A percentile compares a stretch with the other conserved stretches of the same genome.
These are phyloP conservation scores for Sinocyclocheilus anophthalmus DNA, from an alignment of 2,113 vertebrate genomes.

Conservation along the genomic window DNA sequence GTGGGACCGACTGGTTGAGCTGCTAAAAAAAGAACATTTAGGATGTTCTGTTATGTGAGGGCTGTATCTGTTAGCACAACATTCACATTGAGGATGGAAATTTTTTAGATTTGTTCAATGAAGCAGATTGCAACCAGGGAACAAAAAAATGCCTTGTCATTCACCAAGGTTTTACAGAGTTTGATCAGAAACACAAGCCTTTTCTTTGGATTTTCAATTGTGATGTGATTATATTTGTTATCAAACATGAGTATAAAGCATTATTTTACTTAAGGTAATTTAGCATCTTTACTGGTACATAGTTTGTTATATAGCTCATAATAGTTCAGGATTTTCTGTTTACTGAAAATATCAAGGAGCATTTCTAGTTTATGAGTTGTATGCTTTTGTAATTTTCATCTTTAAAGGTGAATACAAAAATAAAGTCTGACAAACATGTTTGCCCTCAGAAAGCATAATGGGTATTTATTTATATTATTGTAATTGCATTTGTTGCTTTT, in stretches of 20 bases:
- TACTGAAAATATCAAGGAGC: not conserved
- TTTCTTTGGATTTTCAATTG: not conserved
- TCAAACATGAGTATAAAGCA: not conserved
- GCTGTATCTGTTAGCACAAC: no score
- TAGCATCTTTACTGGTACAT: not conserved
- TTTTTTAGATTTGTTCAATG: no score
- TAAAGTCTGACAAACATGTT: constrained; percentile 5
- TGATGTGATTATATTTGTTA: not conserved
- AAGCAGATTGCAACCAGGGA: not conserved
- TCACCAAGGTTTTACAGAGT: not conserved
- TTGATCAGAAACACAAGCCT: not conserved
- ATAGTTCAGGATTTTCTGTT: not conserved
- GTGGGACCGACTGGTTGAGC: constrained; percentile 68
- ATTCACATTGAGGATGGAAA: no score
- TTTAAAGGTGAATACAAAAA: not conserved
- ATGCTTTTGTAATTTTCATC: not conserved
- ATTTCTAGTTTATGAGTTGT: not conserved
- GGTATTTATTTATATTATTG: not conserved
- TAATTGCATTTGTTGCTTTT: not conserved
- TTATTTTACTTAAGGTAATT: not conserved
- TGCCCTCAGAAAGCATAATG: not conserved
- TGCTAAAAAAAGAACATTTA: constrained; percentile 58
- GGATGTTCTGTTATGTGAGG: no score
- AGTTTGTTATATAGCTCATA: not conserved
- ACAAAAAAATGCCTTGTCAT: not conserved